phyloP scores from a whole-genome alignment of 2,888 invertebrate species.

The Tipula helvola region DNA sequence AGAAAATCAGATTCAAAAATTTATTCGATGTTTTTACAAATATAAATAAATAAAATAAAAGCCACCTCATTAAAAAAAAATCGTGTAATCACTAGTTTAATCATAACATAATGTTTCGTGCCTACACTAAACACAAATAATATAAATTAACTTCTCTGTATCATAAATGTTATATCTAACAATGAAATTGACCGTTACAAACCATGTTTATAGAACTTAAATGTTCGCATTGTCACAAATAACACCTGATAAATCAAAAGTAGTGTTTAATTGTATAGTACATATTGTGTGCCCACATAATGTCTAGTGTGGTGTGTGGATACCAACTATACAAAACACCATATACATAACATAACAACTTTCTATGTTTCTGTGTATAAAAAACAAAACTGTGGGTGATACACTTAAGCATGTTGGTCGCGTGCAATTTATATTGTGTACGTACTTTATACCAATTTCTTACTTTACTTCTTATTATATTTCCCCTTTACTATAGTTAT shows the following conservation, averaged over 20 bases:
- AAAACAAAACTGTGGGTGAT: neutral
- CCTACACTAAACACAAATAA: neutral
- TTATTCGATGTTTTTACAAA: too few species aligned
- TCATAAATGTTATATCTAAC: neutral
- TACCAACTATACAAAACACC: neutral
- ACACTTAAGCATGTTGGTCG: constrained; percentile 4
- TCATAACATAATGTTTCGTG: too few species aligned
- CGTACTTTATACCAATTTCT: neutral
- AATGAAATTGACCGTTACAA: neutral
- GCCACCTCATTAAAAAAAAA: too few species aligned
- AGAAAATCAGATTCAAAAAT: too few species aligned
- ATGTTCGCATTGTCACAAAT: neutral
- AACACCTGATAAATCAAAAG: neutral
- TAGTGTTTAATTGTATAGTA: neutral
- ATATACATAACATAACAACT: neutral
- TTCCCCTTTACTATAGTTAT: neutral
- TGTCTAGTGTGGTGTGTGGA: neutral
- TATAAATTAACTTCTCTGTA: neutral
- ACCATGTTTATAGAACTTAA: neutral
- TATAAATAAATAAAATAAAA: too few species aligned
- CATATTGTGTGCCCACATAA: neutral
- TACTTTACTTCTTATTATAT: neutral
- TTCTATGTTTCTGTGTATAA: neutral
- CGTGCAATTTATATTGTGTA: neutral
- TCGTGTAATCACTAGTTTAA: too few species aligned